Evolutionary conservation across 2,797 vertebrate genomes (phyloP), one percentile per base, ranked within the genome.

Genomic region (Gadopsis bispinosus): DNA sequence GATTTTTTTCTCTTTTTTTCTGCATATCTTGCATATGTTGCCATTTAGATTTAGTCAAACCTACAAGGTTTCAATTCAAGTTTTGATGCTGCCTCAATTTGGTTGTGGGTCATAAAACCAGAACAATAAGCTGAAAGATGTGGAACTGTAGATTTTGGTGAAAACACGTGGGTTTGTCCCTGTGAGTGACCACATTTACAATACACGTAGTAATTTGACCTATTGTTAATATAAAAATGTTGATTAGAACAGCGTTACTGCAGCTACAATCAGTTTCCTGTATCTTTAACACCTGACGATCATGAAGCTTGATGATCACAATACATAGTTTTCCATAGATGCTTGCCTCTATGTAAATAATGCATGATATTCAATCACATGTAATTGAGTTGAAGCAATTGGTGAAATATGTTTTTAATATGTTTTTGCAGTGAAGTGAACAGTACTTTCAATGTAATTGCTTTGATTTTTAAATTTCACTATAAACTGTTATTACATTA

Each of bases 11-110:
- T 39, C 8, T 31, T 20, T 47, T 37, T 50, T 55, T 19, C 41
- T 58, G 20, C 35, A 66, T 59, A 60, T 16, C 3, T 16, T 12
- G 13, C 13, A 66, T n/a, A 31, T 50, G 61, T 7, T 29, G 43
- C 26, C 9, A 41, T 75, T 74, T 75, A 29, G 48, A 16, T 53
- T 75, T 13, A 74, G 17, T 37, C 37, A 43, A 33, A 31, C 37
- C 39, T 33, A 54, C 31, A 41, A 26, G 19, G 2, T 26, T 41
- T 26, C 11, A 26, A 12, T 51, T 51, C 10, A 43, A 41, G 39
- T 61, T 43, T 26, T 26, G 59, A 41, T 41, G 58, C 19, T 60
- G 37, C 13, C 5, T 43, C n/a, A 61, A 26, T 62, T 43, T 26
- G 16, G 11, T 16, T 41, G 37, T 50, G 47, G 47, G 19, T 9